Base-by-base conservation (phyloP, 2,797 vertebrate genomes). In the Falco novaeseelandiae region DNA sequence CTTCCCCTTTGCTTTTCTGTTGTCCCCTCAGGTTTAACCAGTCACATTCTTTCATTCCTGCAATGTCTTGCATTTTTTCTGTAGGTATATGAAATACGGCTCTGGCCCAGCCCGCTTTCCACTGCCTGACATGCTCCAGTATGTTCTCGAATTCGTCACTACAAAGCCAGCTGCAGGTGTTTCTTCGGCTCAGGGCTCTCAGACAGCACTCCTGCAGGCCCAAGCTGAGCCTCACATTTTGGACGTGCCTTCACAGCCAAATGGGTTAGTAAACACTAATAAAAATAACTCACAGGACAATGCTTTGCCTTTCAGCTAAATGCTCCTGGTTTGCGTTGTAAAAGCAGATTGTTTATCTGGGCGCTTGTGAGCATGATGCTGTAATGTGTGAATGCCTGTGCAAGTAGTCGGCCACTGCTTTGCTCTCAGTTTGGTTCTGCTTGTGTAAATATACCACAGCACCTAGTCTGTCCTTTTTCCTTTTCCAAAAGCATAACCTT, bases 51-150 rank as follows among this genome's bases (percentile, higher is more conserved):
- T 70, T 67, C n/a, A 2, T 16, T 67, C 29, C 9, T 3, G 13
- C 42, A n/a, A 8, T 32, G 2, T 40, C 32, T 76, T 73, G 74
- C 27, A 58, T 51, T 65, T 51, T 81, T 81, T 76, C 23, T 9
- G 4, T 87, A 99, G 99, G 97, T 99, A 99, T 92, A 98, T 98
- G 97, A 98, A 98, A 65, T 99, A 99, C 0, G 99, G 99, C 95
- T 99, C 99, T 0, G 99, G 99, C 32, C 98, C 99, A 1, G 90
- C 97, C 44, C 99, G 98, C 88, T 99, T 99, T 38, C 99, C 99
- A 0, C 98, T 99, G 55, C 98, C 99, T 0, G 99, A 99, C 96
- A 99, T 99, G 99, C 96, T 99, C 82, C 99, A 99, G 96, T 99
- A 99, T 2, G 98, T 99, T 38, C 97, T 99, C 29, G 99, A 99